Conservation (phyloP, 23 tunicate species). For the Halocynthia roretzi region DNA sequence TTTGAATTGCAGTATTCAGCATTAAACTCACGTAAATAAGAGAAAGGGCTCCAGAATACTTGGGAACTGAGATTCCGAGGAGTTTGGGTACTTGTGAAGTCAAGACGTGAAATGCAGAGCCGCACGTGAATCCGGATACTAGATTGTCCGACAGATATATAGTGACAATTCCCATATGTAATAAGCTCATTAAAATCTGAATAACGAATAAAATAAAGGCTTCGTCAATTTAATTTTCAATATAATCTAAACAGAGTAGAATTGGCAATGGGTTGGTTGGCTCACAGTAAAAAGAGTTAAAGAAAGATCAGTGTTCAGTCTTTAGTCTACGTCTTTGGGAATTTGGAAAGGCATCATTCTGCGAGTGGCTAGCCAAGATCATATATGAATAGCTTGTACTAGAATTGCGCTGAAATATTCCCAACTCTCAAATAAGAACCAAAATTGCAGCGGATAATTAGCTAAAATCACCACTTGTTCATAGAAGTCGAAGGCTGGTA, state of each 20-base stretch:
- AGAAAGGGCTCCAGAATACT: conserved; percentile 52
- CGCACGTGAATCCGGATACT: conserved; percentile 90
- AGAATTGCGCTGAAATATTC: too few species aligned
- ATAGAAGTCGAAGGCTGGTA: too few species aligned
- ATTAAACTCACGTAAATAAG: conserved; percentile 51
- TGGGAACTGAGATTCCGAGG: conserved; percentile 35
- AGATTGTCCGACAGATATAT: conserved; percentile 66
- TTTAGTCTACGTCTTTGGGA: too few species aligned
- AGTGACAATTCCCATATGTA: conserved; percentile 65
- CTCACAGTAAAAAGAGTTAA: neutral
- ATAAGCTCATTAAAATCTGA: conserved; percentile 59
- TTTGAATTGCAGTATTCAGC: neutral
- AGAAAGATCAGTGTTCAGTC: too few species aligned
- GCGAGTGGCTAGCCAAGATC: too few species aligned
- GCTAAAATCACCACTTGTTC: too few species aligned
- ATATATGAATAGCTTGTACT: too few species aligned
- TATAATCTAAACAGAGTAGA: neutral
- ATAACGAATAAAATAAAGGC: neutral
- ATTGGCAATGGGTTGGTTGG: neutral
- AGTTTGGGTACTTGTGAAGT: conserved; percentile 90
- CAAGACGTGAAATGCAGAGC: conserved; percentile 77
- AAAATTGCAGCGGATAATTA: too few species aligned
- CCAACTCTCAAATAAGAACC: too few species aligned
- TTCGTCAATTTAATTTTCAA: neutral
- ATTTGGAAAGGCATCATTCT: too few species aligned